Evolutionary conservation across 2,888 invertebrate species (phyloP), one percentile per base, ranked within the genome.

Genomic region (Dorcus parallelipipedus): DNA sequence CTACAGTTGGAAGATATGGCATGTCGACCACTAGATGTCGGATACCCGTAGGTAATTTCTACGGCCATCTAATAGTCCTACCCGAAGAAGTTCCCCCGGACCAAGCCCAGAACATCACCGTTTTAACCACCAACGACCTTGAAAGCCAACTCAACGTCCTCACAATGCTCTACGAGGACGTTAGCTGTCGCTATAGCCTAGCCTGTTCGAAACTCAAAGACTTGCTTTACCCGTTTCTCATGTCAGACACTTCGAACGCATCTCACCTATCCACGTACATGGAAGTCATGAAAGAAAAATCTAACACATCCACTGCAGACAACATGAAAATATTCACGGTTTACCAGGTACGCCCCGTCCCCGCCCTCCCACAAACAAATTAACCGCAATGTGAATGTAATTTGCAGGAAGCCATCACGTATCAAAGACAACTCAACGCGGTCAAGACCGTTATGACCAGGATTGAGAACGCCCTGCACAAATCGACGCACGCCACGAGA

Each of bases 11-110:
- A 8, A 85, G 94, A 9, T 94, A 94, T 73, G 95, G 95, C 48
- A 93, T 94, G 90, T 90, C 93, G 23, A 90, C 93, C 0, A 91
- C 93, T 55, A 87, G 93, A 67, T 94, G 94, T 71, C 89, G 91
- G 79, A 93, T 96, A 63, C 94, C 95, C 0, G 81, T 95, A 40
- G 96, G 95, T n/a, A 89, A 90, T 78, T 96, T 95, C 78, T 96
- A 93, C 75, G 96, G 96, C 0, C 95, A 95, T 76, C 86, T 93
- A 42, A 87, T 91, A 2, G 85, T 92, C 58, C 81, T 94, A 50
- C 81, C 82, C 0, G 82, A 82, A 55, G 82, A 82, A 71, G 75
- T 81, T 61, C 79, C 80, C 17, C 72, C 73, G 1, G 80, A 81
- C 52, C 72, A 79, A 4, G 67, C 68, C 45, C 65, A 71, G 14